phyloP scores from a whole-genome alignment of 2,113 vertebrate genomes.

The Zapus hudsonius region DNA sequence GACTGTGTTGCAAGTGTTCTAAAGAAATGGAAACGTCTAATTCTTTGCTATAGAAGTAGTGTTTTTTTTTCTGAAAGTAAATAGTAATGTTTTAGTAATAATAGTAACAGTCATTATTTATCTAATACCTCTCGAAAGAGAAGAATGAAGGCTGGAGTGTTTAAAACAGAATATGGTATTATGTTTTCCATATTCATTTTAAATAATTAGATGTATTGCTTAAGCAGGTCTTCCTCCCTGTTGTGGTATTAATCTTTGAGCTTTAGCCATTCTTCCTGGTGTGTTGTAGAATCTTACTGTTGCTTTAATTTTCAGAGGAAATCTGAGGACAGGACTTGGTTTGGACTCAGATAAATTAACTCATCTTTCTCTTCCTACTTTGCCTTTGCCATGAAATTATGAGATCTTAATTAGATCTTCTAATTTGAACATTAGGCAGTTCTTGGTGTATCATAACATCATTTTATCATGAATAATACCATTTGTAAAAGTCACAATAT shows the following conservation, averaged over 20 bases:
- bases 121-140: background rate
- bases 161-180: background rate
- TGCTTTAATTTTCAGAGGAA: background rate
- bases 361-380: background rate
- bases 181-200: too few relatives aligned
- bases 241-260: background rate
- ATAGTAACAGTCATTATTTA: background rate
- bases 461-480: slow-evolving; percentile 10
- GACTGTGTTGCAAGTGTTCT: background rate
- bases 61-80: background rate
- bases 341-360: background rate
- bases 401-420: background rate
- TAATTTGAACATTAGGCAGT: background rate
- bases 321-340: background rate
- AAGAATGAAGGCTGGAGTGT: background rate
- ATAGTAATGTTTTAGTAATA: background rate
- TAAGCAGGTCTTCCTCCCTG: too few relatives aligned
- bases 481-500: background rate
- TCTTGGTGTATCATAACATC: background rate
- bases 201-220: too few relatives aligned
- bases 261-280: background rate
- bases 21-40: background rate
- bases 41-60: background rate
- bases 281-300: background rate
- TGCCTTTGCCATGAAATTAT: background rate